A percentile compares a stretch with the other conserved stretches of the same genome.
phyloP scores from a whole-genome alignment of 2,888 invertebrate species.

The Eudasyphora cyanicolor region DNA sequence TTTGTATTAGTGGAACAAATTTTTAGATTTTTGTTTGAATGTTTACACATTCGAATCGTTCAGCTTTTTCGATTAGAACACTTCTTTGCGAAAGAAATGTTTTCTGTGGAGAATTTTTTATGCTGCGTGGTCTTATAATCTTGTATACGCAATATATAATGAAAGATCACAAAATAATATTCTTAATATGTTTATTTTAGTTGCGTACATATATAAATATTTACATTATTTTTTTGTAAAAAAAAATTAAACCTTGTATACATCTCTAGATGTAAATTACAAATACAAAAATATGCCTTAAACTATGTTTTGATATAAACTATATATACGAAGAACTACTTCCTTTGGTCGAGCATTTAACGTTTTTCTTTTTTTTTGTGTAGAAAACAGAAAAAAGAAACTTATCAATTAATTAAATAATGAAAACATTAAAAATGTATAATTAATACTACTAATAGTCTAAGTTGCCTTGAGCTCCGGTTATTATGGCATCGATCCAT shows the following conservation, averaged over 20 bases:
- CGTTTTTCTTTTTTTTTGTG: too few relatives aligned
- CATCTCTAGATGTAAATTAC: slow-evolving; percentile 15
- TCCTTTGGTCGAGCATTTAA: slow-evolving; percentile 62
- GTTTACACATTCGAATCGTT: too few relatives aligned
- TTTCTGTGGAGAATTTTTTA: too few relatives aligned
- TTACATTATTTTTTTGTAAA: slow-evolving; percentile 3
- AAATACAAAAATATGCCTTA: slow-evolving; percentile 39
- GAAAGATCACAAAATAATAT: too few relatives aligned
- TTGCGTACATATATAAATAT: slow-evolving; percentile 3
- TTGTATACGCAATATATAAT: too few relatives aligned
- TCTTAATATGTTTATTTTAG: neutral
- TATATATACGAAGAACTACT: slow-evolving; percentile 32
- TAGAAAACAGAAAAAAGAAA: slow-evolving; percentile 34
- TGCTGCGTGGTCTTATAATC: too few relatives aligned
- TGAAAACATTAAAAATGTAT: slow-evolving; percentile 31
- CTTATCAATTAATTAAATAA: slow-evolving; percentile 12
- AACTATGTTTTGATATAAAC: slow-evolving; percentile 17
- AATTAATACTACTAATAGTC: slow-evolving; percentile 73
- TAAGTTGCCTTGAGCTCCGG: slow-evolving; percentile 80
- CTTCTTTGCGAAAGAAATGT: too few relatives aligned
- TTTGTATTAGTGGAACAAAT: too few relatives aligned
- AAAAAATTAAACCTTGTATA: slow-evolving; percentile 15
- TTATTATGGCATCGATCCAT: slow-evolving; percentile 90
- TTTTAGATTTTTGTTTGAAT: too few relatives aligned
- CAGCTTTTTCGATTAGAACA: too few relatives aligned